Percentiles rank a stretch among this genome's conserved stretches.
phyloP scores from a whole-genome alignment of 2,888 invertebrate genomes.

The Masnerella sp. region DNA sequence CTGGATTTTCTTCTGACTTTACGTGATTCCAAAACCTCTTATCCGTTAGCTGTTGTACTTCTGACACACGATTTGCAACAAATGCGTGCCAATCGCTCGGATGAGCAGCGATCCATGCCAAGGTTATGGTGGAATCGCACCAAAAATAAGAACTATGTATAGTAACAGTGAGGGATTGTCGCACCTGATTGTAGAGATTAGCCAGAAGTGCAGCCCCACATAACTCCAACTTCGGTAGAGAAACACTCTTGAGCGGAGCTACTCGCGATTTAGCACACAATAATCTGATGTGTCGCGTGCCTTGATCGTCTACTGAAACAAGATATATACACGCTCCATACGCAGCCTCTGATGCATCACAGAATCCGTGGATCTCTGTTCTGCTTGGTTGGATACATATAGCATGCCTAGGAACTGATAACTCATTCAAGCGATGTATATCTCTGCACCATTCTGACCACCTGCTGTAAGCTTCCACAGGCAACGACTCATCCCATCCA shows the following conservation, averaged over 20 bases:
- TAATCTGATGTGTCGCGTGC: slow-evolving; percentile 2
- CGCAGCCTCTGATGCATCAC: slow-evolving; percentile 59
- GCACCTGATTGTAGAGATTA: slow-evolving; percentile 6
- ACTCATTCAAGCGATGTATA: neutral
- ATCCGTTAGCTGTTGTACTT: slow-evolving; percentile 36
- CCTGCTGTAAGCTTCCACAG: neutral
- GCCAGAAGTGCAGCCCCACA: slow-evolving; percentile 36
- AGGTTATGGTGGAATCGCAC: slow-evolving; percentile 50
- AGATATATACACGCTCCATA: slow-evolving; percentile 63
- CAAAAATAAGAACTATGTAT: neutral
- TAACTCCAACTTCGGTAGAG: slow-evolving; percentile 52
- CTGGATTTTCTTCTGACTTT: slow-evolving; percentile 22
- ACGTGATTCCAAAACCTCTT: slow-evolving; percentile 37
- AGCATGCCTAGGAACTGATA: neutral
- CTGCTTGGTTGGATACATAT: neutral
- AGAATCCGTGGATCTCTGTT: slow-evolving; percentile 51
- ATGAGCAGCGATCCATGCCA: slow-evolving; percentile 54
- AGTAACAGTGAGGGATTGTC: neutral
- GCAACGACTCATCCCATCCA: slow-evolving; percentile 6
- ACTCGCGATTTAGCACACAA: slow-evolving; percentile 57
- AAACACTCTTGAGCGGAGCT: slow-evolving; percentile 42
- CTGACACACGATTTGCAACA: slow-evolving; percentile 52
- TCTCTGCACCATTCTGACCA: neutral
- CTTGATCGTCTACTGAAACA: neutral
- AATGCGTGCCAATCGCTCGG: slow-evolving; percentile 51